Base-by-base conservation (phyloP, 92 coral and sea anemone species). In the Palythoa heliodiscus region DNA sequence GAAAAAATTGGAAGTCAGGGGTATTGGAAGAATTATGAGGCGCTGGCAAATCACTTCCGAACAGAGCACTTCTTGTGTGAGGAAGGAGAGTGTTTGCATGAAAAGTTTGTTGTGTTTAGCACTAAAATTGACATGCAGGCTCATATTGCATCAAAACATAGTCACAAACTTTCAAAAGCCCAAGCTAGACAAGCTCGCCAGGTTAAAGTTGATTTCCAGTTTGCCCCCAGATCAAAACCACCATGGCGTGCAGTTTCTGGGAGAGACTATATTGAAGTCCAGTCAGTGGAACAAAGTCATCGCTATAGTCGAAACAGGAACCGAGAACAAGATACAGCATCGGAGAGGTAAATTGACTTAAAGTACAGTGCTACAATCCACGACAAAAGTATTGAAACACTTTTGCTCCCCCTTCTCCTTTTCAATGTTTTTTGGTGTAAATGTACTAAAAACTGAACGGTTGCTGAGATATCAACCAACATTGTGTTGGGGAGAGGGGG, bases 181-280 rank as follows among this genome's bases (percentile, higher is more conserved):
- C 95, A 97, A 83, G 98, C 95, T 0, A 90, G 98, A 38, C 99
- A 97, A 83, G 93, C 91, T 71, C 91, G 99, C 40, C 99, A 97
- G 85, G 76, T 97, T 82, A 98, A 97, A 66, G 90, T 97, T 54
- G 95, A 95, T 58, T 85, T 97, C 17, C 90, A 92, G 17, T 97
- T 89, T 87, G 94, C 89, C 2, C 95, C 92, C 9, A 97, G 94
- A 10, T 90, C 93, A 29, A 76, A 86, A 73, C 78, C 88, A 35
- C 90, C 87, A 39, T 88, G 91, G 39, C 55, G 92, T 60, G 85
- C 80, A 84, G 86, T 93, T 19, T 76, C 95, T 29, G 93, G 92
- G n/a, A 83, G 91, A 60, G 98, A 94, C 83, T 94, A 73, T 78
- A 64, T 66, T 24, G 98, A 94, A 78, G 91, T 90, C 1, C 86